Evolutionary conservation across 2,797 vertebrate genomes (phyloP), one percentile per base, ranked within the genome.

Genomic region (Sebastes dallii): DNA sequence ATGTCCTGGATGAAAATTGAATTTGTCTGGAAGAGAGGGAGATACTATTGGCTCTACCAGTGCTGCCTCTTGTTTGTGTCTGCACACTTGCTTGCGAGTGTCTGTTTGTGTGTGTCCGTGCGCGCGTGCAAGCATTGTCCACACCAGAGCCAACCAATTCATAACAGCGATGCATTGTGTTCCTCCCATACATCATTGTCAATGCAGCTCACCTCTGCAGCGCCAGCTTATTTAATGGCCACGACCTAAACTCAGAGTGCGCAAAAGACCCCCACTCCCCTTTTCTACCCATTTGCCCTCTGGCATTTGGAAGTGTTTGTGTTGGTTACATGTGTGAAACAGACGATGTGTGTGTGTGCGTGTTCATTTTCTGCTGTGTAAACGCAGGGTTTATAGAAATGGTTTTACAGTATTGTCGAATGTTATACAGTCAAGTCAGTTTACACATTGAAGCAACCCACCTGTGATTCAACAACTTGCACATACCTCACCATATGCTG

Each of bases 101-200:
- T 67, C 50, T 88, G 81, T 77, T 36, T 80, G 42, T 67, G 77
- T 58, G 68, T 77, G 16, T 85, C 18, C 70, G 78, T 80, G 78
- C 42, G 12, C 61, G 74, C 72, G 77, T 69, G 77, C 46, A 59
- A 84, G 83, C 77, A 79, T 86, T 83, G 85, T 92, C 88, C 39
- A 20, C 89, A 67, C 75, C 66, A 68, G 84, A 85, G 88, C 86
- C 82, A 88, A 83, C 86, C 85, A 86, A 88, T 93, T 89, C 90
- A 90, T 93, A 92, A 93, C 90, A 89, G 86, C 88, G 75, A 85
- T 85, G 82, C 81, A 90, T 87, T 93, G 87, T 92, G 81, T 86
- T 92, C 85, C 80, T 87, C 86, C 83, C 91, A 94, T 96, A 93
- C 75, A 94, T 96, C 95, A 95, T 91, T 94, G 95, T 95, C 95